Base-by-base conservation (phyloP, 1,140 invertebrate genomes). In the Lasioglossum baleicum region DNA sequence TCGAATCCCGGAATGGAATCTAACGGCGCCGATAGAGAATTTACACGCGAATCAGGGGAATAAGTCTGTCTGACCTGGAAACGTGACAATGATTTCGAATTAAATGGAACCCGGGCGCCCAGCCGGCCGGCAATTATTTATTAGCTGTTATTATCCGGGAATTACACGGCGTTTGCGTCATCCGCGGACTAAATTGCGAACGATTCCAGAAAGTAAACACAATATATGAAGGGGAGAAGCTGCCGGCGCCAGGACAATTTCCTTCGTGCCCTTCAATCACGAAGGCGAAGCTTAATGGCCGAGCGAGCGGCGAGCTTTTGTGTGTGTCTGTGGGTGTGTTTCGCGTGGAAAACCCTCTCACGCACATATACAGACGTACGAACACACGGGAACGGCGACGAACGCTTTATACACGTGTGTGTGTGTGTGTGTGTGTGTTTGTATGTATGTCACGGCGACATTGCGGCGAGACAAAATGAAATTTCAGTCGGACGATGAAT, bases 401-500 rank as follows among this genome's bases (percentile, higher is more conserved):
- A 13, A 56, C 5, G 15, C 51, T 56, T 56, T 56, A 4, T 20
- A 26, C 8, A 6, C 15, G 3, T 6, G 26, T 31, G 40, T 69
- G 40, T 77, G 75, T 77, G 64, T 77, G 67, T 72, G 60, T 63
- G 78, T 53, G 73, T 69, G 40, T 77, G 75, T 77, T 71, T 77
- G 67, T 72, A 66, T 63, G 78, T 53, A 40, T 66, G 73, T 69
- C 72, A 75, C 73, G 60, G 74, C 79, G 79, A 81, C 79, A 56
- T 31, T 64, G 63, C 20, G 72, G 48, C n/a, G 61, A 84, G 58
- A 48, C 64, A 76, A 86, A 85, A 87, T 87, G 69, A 82, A 76
- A 87, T 82, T 82, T 87, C 40, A 42, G 63, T 82, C n/a, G 51
- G 65, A 79, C 75, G 82, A 82, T 84, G 53, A 63, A 83, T 81